Conservation (phyloP, 2,888 invertebrate species). For the Eupsilia transversa region DNA sequence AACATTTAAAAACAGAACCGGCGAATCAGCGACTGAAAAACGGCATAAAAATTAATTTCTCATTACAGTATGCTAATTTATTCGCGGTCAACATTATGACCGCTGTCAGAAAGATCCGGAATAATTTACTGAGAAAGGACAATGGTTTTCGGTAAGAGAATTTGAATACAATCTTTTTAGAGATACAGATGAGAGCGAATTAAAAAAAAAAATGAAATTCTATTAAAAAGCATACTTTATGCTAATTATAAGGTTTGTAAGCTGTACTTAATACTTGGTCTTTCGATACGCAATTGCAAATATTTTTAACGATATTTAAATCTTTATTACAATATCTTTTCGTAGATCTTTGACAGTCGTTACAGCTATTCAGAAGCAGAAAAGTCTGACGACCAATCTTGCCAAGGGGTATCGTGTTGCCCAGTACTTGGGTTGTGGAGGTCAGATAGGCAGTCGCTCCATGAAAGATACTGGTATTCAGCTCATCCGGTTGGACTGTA, state of each 20-base stretch:
- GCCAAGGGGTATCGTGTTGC: neutral
- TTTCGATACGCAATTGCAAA: neutral
- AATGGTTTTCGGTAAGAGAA: conserved; percentile 7
- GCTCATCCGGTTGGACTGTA: neutral
- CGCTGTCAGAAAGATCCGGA: conserved; percentile 45
- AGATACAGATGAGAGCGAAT: neutral
- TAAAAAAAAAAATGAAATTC: neutral
- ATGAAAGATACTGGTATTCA: neutral
- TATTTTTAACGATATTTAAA: neutral
- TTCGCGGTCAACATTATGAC: conserved; percentile 59
- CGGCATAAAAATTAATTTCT: conserved; percentile 61
- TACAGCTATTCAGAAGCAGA: neutral
- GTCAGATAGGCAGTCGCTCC: neutral
- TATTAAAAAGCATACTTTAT: neutral
- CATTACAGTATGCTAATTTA: conserved; percentile 60
- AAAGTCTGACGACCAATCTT: neutral
- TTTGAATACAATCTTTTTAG: neutral
- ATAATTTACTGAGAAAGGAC: conserved; percentile 45
- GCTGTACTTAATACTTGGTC: neutral
- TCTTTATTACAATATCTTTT: neutral
- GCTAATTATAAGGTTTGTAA: neutral
- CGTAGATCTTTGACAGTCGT: neutral
- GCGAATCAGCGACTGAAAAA: conserved; percentile 32
- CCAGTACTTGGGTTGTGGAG: neutral
- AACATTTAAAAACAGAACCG: conserved; percentile 39